These are phyloP conservation scores for Varanus salvator DNA, from an alignment of 2,113 vertebrate genomes.

Conservation along the genomic window DNA sequence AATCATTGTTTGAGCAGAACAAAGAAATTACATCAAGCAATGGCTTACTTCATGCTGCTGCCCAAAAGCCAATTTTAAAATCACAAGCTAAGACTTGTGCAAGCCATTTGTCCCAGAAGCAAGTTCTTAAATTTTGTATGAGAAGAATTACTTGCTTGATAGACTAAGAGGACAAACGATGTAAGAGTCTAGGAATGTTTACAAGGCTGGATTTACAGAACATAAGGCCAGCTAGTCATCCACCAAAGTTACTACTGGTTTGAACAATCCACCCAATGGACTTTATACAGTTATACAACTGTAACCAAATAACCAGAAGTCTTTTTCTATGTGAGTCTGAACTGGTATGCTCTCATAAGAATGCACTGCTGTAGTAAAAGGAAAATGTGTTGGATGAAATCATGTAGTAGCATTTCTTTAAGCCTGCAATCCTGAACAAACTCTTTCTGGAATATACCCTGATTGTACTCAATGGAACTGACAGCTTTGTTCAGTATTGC, in stretches of 20 bases:
- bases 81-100: constrained; percentile 2
- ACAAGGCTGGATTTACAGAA: constrained; percentile 40
- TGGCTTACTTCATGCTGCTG: not conserved
- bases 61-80: constrained; percentile 11
- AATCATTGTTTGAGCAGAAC: constrained; percentile 27
- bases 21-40: not conserved
- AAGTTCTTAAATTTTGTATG: not conserved
- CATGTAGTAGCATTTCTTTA: not conserved
- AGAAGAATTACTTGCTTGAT: constrained; percentile 13
- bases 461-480: not conserved
- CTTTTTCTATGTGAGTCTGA: constrained; percentile 38
- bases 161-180: not conserved
- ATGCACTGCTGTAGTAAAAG: constrained; percentile 14
- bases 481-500: not conserved
- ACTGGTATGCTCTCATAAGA: constrained; percentile 35
- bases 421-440: not conserved
- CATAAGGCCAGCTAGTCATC: constrained; percentile 39
- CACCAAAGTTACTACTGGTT: constrained; percentile 49
- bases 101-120: not conserved
- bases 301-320: constrained; percentile 52
- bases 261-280: constrained; percentile 46
- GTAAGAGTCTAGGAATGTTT: constrained; percentile 38
- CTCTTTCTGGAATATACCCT: not conserved
- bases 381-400: constrained; percentile 39
- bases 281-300: constrained; percentile 58